Percentiles rank a stretch among this genome's conserved stretches.
phyloP scores from a whole-genome alignment of 2,113 vertebrate species.

The Triplophysa tibetana region DNA sequence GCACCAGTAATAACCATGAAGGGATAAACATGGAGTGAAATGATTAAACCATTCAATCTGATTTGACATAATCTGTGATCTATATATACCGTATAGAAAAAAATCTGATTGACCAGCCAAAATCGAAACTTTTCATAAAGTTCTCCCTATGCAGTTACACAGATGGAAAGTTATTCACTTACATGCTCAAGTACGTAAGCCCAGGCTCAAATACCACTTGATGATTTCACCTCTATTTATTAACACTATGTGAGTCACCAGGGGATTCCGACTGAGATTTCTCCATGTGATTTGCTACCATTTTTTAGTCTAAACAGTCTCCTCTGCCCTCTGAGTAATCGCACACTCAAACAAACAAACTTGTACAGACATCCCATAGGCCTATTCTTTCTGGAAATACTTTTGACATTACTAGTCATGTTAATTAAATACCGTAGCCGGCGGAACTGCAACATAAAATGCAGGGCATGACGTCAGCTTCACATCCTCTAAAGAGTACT shows the following conservation, averaged over 20 bases:
- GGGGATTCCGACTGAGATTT: constrained; percentile 61
- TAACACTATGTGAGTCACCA: constrained; percentile 42
- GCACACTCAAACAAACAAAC: constrained; percentile 26
- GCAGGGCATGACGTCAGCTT: too few relatives aligned
- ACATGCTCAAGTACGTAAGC: constrained; percentile 30
- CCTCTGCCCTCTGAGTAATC: constrained; percentile 61
- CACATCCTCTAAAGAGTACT: too few relatives aligned
- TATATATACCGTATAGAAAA: neutral
- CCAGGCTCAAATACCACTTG: constrained; percentile 39
- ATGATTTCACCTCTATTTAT: constrained; percentile 36
- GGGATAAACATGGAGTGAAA: neutral
- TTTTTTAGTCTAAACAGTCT: constrained; percentile 63
- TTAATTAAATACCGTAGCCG: neutral
- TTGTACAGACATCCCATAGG: neutral
- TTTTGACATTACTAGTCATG: neutral
- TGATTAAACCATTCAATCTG: neutral
- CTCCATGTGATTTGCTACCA: constrained; percentile 42
- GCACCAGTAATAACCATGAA: neutral
- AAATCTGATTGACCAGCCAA: neutral
- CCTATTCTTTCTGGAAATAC: neutral
- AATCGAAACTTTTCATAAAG: neutral
- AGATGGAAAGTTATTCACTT: constrained; percentile 12
- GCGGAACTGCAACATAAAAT: too few relatives aligned
- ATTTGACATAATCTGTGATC: neutral
- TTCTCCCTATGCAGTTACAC: constrained; percentile 1